Evolutionary conservation across 2,113 vertebrate species (phyloP), one percentile per base, ranked within the genome.

Genomic region (Periophthalmodon schlosseri): DNA sequence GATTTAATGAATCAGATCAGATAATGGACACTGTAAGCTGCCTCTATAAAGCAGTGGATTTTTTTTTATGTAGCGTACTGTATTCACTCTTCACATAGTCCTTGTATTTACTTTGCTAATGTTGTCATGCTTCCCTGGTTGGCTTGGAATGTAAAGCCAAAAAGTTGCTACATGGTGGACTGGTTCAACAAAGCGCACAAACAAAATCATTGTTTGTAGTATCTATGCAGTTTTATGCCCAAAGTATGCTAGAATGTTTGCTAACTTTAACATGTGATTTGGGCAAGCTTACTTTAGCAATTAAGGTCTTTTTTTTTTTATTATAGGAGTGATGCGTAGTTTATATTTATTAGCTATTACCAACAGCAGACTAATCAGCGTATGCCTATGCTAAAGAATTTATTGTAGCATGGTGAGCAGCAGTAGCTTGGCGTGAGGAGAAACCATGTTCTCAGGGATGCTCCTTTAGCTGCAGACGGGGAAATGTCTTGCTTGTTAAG

Each of bases 401-500:
- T 69, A 13, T 20, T 61, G 56, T 75, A 33, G 64, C 20, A 8
- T 49, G 39, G 11, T 65, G 54, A 58, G 67, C 68, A 34, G 14
- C 52, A 56, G 34, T 12, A 56, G 18, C 74, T 81, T 44, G 58
- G 75, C 60, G 16, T 39, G 56, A 68, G 58, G 71, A 78, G 69
- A 89, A 77, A 74, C 73, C 67, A 39, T 82, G 85, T 85, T 88
- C 73, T 76, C 11, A 9, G 70, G 84, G 77, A 85, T 80, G 72
- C 79, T 81, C 74, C 78, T 70, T 74, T 75, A 72, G 70, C 68
- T 54, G 70, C 44, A 63, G 39, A 66, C 79, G 64, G 77, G 69
- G 77, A 83, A 73, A 89, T 68, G 74, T 87, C 78, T 82, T 70
- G 81, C 85, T 81, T 79, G 65, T 89, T 81, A 84, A 65, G 34